A percentile compares a stretch with the other conserved stretches of the same genome.
These are phyloP conservation scores for Hippopotamus amphibius DNA, from an alignment of 2,113 vertebrate genomes.

Conservation along the genomic window DNA sequence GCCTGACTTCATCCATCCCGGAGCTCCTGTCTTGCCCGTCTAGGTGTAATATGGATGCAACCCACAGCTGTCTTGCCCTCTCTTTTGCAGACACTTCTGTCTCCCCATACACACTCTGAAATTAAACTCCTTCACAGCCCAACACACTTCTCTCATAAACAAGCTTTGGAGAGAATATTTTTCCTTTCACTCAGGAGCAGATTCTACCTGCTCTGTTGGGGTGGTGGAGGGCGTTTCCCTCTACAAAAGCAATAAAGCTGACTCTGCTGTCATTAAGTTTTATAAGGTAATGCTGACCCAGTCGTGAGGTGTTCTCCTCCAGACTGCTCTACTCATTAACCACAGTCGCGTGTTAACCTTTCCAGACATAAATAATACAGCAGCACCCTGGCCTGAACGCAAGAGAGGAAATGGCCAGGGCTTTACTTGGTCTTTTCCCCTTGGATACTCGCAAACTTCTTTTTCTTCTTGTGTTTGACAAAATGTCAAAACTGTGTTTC, in stretches of 20 bases:
- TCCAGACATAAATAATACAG: conserved; percentile 66
- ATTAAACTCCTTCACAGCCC: conserved; percentile 33
- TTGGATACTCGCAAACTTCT: conserved; percentile 32
- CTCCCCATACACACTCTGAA: background rate
- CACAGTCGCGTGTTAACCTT: conserved; percentile 50
- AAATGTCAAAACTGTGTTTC: conserved; percentile 70
- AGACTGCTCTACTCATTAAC: conserved; percentile 59
- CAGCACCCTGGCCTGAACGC: background rate
- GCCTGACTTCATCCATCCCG: background rate
- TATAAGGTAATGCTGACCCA: conserved; percentile 61
- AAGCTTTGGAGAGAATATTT: background rate
- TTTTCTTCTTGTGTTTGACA: conserved; percentile 57
- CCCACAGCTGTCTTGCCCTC: background rate
- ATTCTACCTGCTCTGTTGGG: background rate
- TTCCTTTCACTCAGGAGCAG: conserved; percentile 1
- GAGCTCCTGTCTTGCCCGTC: background rate
- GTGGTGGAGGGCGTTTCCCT: background rate
- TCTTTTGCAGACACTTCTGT: background rate
- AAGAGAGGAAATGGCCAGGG: background rate
- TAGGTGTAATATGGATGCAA: background rate
- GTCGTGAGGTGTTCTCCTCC: background rate
- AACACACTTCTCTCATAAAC: conserved; percentile 33
- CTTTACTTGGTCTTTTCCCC: conserved; percentile 5
- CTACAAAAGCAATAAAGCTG: conserved; percentile 51
- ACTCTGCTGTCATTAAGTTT: conserved; percentile 24